Percentiles rank a stretch among this genome's conserved stretches.
phyloP scores from a whole-genome alignment of 2,888 invertebrate species.

The Sminthurides aquaticus region DNA sequence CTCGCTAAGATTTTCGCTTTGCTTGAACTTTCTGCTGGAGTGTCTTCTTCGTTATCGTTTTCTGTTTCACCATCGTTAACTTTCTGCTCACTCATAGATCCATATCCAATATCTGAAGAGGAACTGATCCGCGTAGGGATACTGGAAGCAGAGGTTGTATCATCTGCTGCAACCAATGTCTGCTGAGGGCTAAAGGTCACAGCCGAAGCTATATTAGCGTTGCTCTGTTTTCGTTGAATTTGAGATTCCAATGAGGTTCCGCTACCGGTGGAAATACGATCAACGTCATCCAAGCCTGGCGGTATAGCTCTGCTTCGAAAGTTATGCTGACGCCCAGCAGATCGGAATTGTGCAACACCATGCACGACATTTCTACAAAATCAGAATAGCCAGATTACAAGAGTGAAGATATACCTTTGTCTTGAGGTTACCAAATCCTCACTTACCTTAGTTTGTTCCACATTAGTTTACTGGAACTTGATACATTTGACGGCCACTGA shows the following conservation, averaged over 20 bases:
- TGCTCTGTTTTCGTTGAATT: constrained; percentile 13
- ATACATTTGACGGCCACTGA: constrained; percentile 75
- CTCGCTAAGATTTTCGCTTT: constrained; percentile 25
- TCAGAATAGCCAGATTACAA: background rate
- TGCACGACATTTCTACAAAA: constrained; percentile 64
- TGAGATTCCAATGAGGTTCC: constrained; percentile 32
- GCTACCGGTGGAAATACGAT: constrained; percentile 42
- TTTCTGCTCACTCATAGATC: constrained; percentile 49
- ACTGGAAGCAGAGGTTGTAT: background rate
- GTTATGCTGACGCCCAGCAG: constrained; percentile 56
- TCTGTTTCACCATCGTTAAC: constrained; percentile 32
- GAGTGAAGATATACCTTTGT: too few relatives aligned
- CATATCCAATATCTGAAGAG: constrained; percentile 50
- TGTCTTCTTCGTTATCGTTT: constrained; percentile 33
- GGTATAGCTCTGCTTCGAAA: constrained; percentile 34
- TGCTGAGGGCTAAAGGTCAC: constrained; percentile 13
- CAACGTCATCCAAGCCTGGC: constrained; percentile 42
- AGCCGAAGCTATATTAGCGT: constrained; percentile 15
- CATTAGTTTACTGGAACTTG: constrained; percentile 71
- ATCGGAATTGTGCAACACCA: constrained; percentile 80
- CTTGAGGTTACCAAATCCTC: too few relatives aligned
- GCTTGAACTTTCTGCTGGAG: constrained; percentile 21
- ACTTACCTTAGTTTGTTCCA: constrained; percentile 79
- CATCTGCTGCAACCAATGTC: background rate
- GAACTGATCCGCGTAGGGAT: constrained; percentile 41